Base-by-base conservation (phyloP, 2,797 vertebrate genomes). In the Hapalemur alaotrensis region DNA sequence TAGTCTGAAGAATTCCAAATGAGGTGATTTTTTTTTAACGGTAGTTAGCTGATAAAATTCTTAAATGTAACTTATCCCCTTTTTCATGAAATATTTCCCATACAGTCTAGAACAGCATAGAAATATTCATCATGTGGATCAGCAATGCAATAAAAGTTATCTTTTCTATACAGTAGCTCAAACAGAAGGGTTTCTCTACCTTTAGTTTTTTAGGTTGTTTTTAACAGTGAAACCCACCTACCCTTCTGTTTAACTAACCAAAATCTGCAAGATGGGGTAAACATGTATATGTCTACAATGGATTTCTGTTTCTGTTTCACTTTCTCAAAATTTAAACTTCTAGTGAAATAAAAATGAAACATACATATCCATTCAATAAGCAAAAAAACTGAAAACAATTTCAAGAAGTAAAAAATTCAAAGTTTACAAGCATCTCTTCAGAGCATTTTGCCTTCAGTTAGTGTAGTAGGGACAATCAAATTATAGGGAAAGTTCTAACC, bases 321-420 rank as follows among this genome's bases (percentile, higher is more conserved):
- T 65, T 46, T 93, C 85, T 97, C 67, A 94, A 85, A 91, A 89
- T 89, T 91, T 85, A 61, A 97, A 97, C 86, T 96, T 95, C 65
- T 80, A 95, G 86, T 84, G 69, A 97, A 63, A 83, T 85, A 2
- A 95, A 89, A 95, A 91, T 89, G 13, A 92, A 95, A 95, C 41
- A 81, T 23, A 89, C 14, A 90, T 41, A 96, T 35, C 89, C 63
- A 91, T 46, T 87, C 63, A 90, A 91, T 41, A 92, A 94, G 87
- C 79, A 86, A 50, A 87, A 87, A 89, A 87, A 93, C 17, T 30
- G 63, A 30, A 79, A 89, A 82, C 67, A 28, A 25, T 32, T 35
- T 93, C 57, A 90, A 70, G 25, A 85, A 89, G 28, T 14, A 79
- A 92, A 65, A 90, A 90, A 95, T 41, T 50, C 80, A 38, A 85